Evolutionary conservation across 2,113 vertebrate species (phyloP), one percentile per base, ranked within the genome.

Genomic region (Vulpes lagopus): DNA sequence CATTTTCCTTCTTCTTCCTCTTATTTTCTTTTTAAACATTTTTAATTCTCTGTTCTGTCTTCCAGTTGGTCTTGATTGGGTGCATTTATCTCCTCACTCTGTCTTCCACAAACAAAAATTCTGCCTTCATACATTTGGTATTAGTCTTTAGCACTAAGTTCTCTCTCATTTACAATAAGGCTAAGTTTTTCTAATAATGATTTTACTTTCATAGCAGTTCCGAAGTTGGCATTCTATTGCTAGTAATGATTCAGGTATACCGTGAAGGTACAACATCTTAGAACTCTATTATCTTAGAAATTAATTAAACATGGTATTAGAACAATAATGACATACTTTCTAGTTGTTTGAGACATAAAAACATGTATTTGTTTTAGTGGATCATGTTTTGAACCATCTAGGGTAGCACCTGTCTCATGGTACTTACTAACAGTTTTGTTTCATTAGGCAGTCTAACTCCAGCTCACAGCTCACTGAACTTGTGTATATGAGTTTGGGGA

Each of bases 161-260:
- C 51, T 38, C 90, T 71, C 60, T 81, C 71, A 65, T 92, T 96
- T 94, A 96, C 62, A 91, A 85, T 43, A 96, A 19, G 9, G 14
- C 90, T 96, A 78, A 94, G 25, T 90, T 92, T 95, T 84, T 89
- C 86, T 89, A 84, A 65, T 90, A 60, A 57, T 73, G 82, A 81
- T 51, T 92, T 96, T 95, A 67, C 51, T 59, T 67, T 89, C 60
- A 81, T 38, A 64, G 69, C 76, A 85, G 51, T 95, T 91, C 95
- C 86, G 88, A 96, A 94, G 62, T 97, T 95, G 23, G 11, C 86
- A 69, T 89, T 95, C 76, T 93, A 5, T 87, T 76, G 67, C 38
- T 93, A 62, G 84, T 96, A 60, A 76, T 88, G 80, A 96, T 94
- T 87, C 69, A 95, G 94, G 65, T 90, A 59, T 90, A 96, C 71